Conservation (phyloP, 2,888 invertebrate genomes). For the Cephus sareptanus region DNA sequence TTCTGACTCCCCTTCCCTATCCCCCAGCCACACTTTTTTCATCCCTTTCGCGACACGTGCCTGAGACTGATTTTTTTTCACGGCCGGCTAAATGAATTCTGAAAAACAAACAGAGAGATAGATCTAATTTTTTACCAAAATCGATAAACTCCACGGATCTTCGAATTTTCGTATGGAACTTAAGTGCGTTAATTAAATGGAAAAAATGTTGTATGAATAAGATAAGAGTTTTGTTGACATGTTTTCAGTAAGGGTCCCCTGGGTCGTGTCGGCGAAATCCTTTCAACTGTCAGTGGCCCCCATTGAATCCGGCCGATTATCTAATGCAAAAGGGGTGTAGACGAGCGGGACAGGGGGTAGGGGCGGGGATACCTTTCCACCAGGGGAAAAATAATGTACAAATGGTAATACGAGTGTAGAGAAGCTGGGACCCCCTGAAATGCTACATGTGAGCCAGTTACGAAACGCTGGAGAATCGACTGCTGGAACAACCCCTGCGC, state of each 20-base stretch:
- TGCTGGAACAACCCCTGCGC: conserved; percentile 11
- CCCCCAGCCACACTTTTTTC: not conserved
- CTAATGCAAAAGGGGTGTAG: conserved; percentile 45
- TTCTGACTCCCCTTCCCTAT: not conserved
- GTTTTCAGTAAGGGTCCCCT: not conserved
- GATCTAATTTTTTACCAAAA: no score
- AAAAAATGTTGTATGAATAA: not conserved
- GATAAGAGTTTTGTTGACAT: not conserved
- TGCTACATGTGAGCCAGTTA: conserved; percentile 26
- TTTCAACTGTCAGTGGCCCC: conserved; percentile 46
- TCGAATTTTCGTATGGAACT: not conserved
- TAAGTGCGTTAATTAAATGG: not conserved
- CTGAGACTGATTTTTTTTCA: not conserved
- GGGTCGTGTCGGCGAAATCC: conserved; percentile 42
- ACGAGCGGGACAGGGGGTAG: conserved; percentile 23
- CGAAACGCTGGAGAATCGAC: conserved; percentile 2
- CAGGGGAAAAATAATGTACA: conserved; percentile 28
- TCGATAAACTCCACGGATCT: no score
- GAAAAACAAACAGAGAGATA: no score
- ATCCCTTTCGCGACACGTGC: not conserved
- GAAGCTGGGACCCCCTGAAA: conserved; percentile 28
- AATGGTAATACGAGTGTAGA: conserved; percentile 37
- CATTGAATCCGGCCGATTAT: conserved; percentile 52
- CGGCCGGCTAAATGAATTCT: no score
- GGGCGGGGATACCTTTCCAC: conserved; percentile 14